phyloP scores from a whole-genome alignment of 2,797 vertebrate species.

The Malurus leucopterus region DNA sequence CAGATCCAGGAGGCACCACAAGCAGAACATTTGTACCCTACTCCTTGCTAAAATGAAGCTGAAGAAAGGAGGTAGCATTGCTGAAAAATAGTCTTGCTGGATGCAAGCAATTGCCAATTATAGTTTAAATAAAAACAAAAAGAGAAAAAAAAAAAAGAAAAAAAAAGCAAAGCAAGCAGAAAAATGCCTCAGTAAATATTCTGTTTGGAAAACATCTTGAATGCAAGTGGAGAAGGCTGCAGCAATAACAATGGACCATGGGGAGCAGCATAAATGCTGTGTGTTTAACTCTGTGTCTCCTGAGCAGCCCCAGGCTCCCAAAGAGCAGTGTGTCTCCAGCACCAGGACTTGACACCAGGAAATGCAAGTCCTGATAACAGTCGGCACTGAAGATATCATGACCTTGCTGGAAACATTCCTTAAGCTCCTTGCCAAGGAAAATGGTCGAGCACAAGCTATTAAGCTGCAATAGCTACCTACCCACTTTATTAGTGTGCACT shows the following conservation, averaged over 20 bases:
- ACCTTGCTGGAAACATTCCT: slow-evolving; percentile 19
- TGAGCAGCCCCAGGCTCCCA: not conserved
- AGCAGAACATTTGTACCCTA: not conserved
- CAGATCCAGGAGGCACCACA: not conserved
- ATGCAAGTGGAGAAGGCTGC: not conserved
- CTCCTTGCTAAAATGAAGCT: not conserved
- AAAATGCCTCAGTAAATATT: not conserved
- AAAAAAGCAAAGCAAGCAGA: not conserved
- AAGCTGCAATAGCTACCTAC: slow-evolving; percentile 30
- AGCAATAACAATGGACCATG: not conserved
- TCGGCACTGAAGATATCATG: not conserved
- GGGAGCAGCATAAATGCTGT: not conserved
- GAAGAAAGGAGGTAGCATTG: not conserved
- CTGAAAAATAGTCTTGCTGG: not conserved
- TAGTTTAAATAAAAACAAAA: not conserved
- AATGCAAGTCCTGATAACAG: not conserved
- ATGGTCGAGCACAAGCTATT: slow-evolving; percentile 1
- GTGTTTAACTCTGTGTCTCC: not conserved
- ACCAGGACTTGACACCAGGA: not conserved
- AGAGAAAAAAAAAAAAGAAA: too few relatives aligned
- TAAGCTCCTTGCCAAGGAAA: slow-evolving; percentile 24
- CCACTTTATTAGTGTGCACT: slow-evolving; percentile 20
- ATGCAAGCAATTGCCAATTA: not conserved
- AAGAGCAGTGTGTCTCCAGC: not conserved
- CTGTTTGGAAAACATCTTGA: not conserved